These are phyloP conservation scores for Notothenia rossii DNA, from an alignment of 2,113 vertebrate genomes.

Conservation along the genomic window DNA sequence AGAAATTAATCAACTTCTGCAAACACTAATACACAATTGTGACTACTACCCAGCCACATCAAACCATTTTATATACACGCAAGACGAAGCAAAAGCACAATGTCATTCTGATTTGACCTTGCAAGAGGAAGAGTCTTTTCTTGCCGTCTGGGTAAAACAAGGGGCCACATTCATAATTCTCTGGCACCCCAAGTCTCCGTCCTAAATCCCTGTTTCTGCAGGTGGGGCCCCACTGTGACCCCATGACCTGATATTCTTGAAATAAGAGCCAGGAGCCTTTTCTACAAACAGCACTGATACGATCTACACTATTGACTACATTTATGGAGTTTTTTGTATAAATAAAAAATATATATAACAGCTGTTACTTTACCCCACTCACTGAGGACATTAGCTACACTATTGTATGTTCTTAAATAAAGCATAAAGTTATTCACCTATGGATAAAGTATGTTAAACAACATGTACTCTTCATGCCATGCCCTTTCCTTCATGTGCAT, in stretches of 20 bases:
- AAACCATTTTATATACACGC: not conserved
- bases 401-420: not conserved
- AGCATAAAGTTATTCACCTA: not conserved
- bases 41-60: not conserved
- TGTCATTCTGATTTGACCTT: conserved; percentile 17
- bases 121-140: conserved; percentile 17
- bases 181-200: conserved; percentile 34
- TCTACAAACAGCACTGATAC: conserved; percentile 1
- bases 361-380: not conserved
- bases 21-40: conserved; percentile 2
- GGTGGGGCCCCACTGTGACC: conserved; percentile 69
- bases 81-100: conserved; percentile 11
- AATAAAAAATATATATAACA: not conserved
- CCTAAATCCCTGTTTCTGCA: conserved; percentile 47
- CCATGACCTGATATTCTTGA: conserved; percentile 58
- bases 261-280: conserved; percentile 28
- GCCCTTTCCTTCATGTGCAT: conserved; percentile 6
- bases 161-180: conserved; percentile 61
- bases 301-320: conserved; percentile 6
- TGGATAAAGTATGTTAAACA: not conserved
- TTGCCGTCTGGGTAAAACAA: conserved; percentile 55
- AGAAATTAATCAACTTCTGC: conserved; percentile 22
- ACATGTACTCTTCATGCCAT: conserved; percentile 11
- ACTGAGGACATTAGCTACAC: not conserved
- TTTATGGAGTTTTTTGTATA: not conserved